Percentiles rank a stretch among this genome's conserved stretches.
Evolutionary conservation across 2,888 invertebrate genomes (phyloP).

Genomic region (Epinotia brunnichana): DNA sequence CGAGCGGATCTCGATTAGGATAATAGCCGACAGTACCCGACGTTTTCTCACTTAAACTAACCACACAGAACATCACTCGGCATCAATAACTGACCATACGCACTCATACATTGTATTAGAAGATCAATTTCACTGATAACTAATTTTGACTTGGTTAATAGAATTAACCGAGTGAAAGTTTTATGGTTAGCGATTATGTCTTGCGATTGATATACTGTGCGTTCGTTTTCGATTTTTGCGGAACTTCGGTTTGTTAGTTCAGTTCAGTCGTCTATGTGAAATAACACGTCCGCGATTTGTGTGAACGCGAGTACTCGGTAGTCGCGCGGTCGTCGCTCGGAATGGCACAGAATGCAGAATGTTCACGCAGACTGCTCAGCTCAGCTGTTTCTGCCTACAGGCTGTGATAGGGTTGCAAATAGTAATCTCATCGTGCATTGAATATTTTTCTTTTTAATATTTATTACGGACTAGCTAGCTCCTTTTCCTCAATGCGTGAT

Average conservation of each 20-base stretch:
- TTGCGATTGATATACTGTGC: constrained; percentile 53
- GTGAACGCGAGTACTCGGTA: constrained; percentile 60
- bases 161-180: constrained; percentile 77
- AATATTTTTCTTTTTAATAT: too few relatives aligned
- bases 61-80: constrained; percentile 75
- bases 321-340: constrained; percentile 54
- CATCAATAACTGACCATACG: constrained; percentile 68
- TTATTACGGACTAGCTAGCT: too few relatives aligned
- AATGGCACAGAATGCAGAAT: constrained; percentile 59
- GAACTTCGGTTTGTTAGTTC: constrained; percentile 54
- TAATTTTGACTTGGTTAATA: constrained; percentile 71
- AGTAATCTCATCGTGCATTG: too few relatives aligned
- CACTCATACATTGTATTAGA: constrained; percentile 69
- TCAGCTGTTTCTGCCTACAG: constrained; percentile 30
- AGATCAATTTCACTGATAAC: constrained; percentile 64
- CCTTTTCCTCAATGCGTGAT: too few relatives aligned
- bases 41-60: constrained; percentile 80
- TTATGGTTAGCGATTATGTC: constrained; percentile 14
- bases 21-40: constrained; percentile 76
- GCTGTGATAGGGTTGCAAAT: background rate
- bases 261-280: constrained; percentile 53
- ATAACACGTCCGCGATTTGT: constrained; percentile 71
- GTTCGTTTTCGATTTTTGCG: constrained; percentile 54
- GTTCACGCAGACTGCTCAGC: constrained; percentile 51
- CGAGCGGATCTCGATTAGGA: constrained; percentile 80